Evolutionary conservation across 2,113 vertebrate species (phyloP), one percentile per base, ranked within the genome.

Genomic region (Oriolus oriolus): DNA sequence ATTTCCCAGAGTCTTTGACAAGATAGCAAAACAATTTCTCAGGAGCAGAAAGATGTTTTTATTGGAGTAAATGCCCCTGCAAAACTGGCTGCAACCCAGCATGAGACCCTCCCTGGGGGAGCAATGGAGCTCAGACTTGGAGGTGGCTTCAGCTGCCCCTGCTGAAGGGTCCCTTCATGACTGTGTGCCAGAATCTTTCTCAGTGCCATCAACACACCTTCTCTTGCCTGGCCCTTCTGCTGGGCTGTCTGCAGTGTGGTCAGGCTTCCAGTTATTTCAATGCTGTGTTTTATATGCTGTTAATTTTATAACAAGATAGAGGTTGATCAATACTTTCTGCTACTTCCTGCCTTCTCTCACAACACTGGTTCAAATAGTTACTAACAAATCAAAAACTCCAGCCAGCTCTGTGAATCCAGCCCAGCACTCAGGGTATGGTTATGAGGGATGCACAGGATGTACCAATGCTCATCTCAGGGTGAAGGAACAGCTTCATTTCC

Each of bases 131-230:
- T 91, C 64, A 56, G 0, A 61, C 30, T 16, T 41, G 31, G 54
- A 54, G 19, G 33, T 61, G 63, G 41, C 41, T 64, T 77, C 73
- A 71, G 41, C 76, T 77, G 53, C 18, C 11, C 4, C 33, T 8
- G 3, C 53, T 69, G 44, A 5, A 4, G 11, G 19, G 19, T 42
- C 22, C 27, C 28, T 65, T 69, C 11, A 2, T 37, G 35, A 44
- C 73, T 33, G 37, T 2, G 1, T 33, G 39, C 59, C 4, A 4
- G 37, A 64, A 31, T 19, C 17, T 74, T 57, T 73, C 27, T 37
- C 54, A 3, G 0, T 39, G 74, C 13, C 0, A 1, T 47, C 41
- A 44, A 31, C 1, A 4, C 2, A 3, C 35, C 23, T 47, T 33
- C 80, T 74, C 45, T 41, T 11, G 1, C 73, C 50, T 10, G 0